These are phyloP conservation scores for Oscheius myriophilus DNA, from an alignment of 2,888 invertebrate species.

Conservation along the genomic window DNA sequence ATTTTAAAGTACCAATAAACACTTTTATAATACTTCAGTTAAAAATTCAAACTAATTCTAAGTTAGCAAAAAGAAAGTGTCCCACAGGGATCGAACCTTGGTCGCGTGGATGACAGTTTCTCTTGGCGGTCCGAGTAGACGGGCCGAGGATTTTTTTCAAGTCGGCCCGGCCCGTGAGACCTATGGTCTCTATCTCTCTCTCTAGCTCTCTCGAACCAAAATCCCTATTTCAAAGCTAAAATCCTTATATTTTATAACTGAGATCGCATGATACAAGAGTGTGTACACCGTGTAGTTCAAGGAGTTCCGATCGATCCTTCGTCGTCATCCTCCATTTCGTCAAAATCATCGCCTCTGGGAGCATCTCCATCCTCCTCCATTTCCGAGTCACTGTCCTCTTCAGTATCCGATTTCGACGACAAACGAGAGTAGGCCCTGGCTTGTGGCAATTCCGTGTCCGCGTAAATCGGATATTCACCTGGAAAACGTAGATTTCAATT, in stretches of 20 bases:
- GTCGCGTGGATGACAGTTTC: background rate
- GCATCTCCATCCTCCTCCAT: background rate
- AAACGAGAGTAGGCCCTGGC: background rate
- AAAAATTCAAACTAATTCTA: no score
- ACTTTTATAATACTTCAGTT: no score
- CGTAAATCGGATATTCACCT: slow-evolving; percentile 9
- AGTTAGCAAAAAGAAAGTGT: no score
- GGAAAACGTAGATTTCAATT: no score
- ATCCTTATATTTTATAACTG: background rate
- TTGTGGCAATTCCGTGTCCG: background rate
- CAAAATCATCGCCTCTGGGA: slow-evolving; percentile 4
- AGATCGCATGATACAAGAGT: background rate
- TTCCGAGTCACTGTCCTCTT: slow-evolving; percentile 3
- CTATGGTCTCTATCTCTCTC: background rate
- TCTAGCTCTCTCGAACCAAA: background rate
- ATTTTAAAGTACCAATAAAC: no score
- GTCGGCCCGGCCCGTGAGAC: background rate
- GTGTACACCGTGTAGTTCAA: background rate
- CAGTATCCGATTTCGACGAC: background rate
- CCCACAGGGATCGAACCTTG: no score
- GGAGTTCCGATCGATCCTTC: background rate
- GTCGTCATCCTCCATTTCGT: slow-evolving; percentile 6
- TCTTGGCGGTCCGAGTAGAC: no score
- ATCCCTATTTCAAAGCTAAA: background rate
- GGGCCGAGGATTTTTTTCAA: no score